Percentiles rank a stretch among this genome's conserved stretches.
Evolutionary conservation across 2,888 invertebrate species (phyloP).

Genomic region (Chrysotoxum bicinctum): DNA sequence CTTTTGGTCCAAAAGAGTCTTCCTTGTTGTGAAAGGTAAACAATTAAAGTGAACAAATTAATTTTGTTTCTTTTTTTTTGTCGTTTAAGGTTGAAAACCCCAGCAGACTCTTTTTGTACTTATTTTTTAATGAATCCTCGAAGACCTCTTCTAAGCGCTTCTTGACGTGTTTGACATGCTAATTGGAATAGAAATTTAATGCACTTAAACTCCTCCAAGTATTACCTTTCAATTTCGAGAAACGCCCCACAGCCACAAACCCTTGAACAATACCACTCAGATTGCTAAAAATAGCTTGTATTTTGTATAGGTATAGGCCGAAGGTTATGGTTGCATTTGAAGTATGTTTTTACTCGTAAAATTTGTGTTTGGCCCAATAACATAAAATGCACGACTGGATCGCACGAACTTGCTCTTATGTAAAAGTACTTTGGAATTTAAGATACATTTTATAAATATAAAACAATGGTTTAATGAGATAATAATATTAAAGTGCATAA

Average conservation of each 20-base stretch:
- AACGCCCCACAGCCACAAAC: constrained; percentile 9
- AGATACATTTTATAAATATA: too few species aligned
- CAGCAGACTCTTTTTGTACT: not conserved
- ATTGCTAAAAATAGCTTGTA: constrained; percentile 19
- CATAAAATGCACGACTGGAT: too few species aligned
- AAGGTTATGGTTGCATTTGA: not conserved
- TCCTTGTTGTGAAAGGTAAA: not conserved
- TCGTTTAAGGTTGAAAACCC: not conserved
- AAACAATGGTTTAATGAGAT: too few species aligned
- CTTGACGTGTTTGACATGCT: constrained; percentile 26
- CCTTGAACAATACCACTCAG: constrained; percentile 26
- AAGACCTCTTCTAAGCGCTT: constrained; percentile 10
- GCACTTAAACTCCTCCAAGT: constrained; percentile 8
- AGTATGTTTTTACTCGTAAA: not conserved
- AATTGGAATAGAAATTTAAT: constrained; percentile 54
- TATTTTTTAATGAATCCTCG: constrained; percentile 11
- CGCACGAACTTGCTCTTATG: too few species aligned
- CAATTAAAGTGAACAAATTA: constrained; percentile 6
- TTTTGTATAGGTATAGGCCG: not conserved
- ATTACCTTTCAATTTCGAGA: constrained; percentile 14
- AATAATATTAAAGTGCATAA: too few species aligned
- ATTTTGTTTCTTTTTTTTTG: not conserved
- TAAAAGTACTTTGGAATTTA: too few species aligned
- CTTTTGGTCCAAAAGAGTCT: not conserved
- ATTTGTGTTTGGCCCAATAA: too few species aligned